Evolutionary conservation across 92 coral and sea anemone genomes (phyloP).

Genomic region (Montipora capitata): DNA sequence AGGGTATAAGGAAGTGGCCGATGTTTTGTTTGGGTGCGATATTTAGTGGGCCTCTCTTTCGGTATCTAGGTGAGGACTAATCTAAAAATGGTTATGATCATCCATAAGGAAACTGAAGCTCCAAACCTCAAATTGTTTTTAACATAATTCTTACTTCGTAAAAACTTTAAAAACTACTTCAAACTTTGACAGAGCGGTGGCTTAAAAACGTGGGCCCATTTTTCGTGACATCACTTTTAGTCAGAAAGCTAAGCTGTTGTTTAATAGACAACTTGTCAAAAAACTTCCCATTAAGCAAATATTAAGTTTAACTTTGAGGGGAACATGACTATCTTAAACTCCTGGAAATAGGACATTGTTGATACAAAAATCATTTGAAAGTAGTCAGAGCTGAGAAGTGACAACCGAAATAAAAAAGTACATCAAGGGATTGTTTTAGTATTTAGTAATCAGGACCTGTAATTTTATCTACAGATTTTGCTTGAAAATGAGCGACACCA

Average conservation of each 20-base stretch:
- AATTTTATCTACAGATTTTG: too few species aligned
- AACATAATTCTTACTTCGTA: neutral
- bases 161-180: neutral
- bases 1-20: neutral
- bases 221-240: too few species aligned
- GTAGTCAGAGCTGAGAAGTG: neutral
- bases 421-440: too few species aligned
- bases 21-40: slow-evolving; percentile 15
- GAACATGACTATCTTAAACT: too few species aligned
- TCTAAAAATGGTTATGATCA: slow-evolving; percentile 1
- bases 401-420: neutral
- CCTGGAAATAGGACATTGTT: neutral
- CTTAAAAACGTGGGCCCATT: too few species aligned
- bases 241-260: too few species aligned
- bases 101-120: neutral
- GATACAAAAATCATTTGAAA: neutral
- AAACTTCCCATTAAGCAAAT: too few species aligned
- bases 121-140: neutral
- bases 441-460: too few species aligned
- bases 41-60: neutral
- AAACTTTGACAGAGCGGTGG: too few species aligned
- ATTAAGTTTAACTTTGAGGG: too few species aligned
- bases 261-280: too few species aligned
- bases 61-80: slow-evolving; percentile 31
- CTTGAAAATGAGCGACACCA: too few species aligned